phyloP scores from a whole-genome alignment of 2,113 vertebrate species.

The Stigmatopora nigra region DNA sequence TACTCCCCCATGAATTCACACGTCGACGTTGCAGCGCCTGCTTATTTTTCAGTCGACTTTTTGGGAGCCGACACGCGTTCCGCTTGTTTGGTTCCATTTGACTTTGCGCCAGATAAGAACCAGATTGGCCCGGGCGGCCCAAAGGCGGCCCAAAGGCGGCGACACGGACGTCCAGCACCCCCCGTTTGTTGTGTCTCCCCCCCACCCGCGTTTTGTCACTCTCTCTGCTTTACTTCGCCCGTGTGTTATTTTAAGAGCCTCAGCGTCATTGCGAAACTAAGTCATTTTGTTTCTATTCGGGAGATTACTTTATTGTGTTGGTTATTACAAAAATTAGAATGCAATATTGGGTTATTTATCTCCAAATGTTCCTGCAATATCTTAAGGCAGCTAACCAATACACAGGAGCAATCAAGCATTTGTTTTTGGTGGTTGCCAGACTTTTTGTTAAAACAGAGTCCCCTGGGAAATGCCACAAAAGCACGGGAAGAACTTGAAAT shows the following conservation, averaged over 20 bases:
- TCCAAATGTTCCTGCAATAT: too few relatives aligned
- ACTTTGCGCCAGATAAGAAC: constrained; percentile 74
- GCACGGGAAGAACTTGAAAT: too few relatives aligned
- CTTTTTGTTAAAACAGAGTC: too few relatives aligned
- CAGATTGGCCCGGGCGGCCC: constrained; percentile 69
- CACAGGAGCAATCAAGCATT: too few relatives aligned
- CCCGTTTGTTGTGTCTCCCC: constrained; percentile 75
- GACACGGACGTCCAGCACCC: constrained; percentile 57
- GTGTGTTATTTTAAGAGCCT: constrained; percentile 70
- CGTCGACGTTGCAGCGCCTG: constrained; percentile 65
- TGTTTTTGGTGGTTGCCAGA: too few relatives aligned
- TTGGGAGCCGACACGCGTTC: constrained; percentile 69
- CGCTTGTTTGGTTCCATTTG: constrained; percentile 73
- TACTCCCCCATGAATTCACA: constrained; percentile 42
- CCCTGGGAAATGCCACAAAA: too few relatives aligned
- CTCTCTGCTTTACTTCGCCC: constrained; percentile 59
- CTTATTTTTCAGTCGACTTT: constrained; percentile 78
- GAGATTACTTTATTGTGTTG: neutral
- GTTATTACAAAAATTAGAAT: too few relatives aligned
- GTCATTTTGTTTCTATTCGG: neutral
- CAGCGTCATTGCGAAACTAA: neutral
- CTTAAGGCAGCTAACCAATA: too few relatives aligned
- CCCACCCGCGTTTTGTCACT: constrained; percentile 72
- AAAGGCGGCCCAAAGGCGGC: constrained; percentile 57
- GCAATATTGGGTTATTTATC: too few relatives aligned